Conservation (phyloP, 1,140 invertebrate species). For the Periplaneta americana region DNA sequence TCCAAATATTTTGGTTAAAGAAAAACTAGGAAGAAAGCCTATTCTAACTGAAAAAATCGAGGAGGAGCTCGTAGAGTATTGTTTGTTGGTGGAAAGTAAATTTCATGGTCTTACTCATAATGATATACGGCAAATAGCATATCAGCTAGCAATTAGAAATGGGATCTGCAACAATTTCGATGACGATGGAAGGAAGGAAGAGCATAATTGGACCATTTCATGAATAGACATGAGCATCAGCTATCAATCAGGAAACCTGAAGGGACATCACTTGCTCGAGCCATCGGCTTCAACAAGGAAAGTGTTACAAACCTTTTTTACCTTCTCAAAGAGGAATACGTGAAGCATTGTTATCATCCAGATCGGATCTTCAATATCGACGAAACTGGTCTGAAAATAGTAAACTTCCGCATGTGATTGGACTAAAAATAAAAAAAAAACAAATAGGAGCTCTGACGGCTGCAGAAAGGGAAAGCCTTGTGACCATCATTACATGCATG, state of each 20-base stretch:
- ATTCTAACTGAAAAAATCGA: background rate
- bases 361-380: background rate
- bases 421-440: constrained; percentile 26
- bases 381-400: constrained; percentile 24
- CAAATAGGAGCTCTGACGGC: constrained; percentile 30
- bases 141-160: background rate
- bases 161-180: background rate
- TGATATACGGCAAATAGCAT: background rate
- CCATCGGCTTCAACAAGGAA: constrained; percentile 27
- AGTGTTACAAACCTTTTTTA: background rate
- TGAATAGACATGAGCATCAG: no score
- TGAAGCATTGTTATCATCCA: background rate
- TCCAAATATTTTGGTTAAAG: background rate
- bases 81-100: background rate
- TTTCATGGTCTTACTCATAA: background rate
- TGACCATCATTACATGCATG: constrained; percentile 32
- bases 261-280: constrained; percentile 18
- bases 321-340: background rate
- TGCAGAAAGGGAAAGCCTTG: constrained; percentile 30
- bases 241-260: constrained; percentile 16
- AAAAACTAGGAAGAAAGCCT: background rate
- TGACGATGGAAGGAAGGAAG: no score
- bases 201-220: no score
- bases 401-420: constrained; percentile 29
- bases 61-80: background rate